These are phyloP conservation scores for Bacillus rossius DNA, from an alignment of 1,140 invertebrate genomes.

Conservation along the genomic window DNA sequence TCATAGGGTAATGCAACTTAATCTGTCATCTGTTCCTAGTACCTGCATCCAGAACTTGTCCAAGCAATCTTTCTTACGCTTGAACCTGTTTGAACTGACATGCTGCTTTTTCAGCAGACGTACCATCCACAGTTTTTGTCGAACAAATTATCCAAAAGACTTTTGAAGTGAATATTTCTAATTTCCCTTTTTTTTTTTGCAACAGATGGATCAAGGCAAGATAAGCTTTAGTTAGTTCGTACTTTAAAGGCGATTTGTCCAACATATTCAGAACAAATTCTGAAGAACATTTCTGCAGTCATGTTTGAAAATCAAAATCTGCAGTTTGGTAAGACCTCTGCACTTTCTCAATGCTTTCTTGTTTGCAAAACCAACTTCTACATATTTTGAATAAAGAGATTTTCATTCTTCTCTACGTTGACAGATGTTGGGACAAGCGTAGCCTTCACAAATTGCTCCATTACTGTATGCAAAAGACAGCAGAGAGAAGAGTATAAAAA, in stretches of 20 bases:
- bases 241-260: constrained; percentile 3
- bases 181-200: no score
- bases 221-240: constrained; percentile 5
- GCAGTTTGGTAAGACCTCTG: constrained; percentile 1
- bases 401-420: background rate
- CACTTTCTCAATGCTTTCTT: constrained; percentile 1
- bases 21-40: background rate
- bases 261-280: constrained; percentile 4
- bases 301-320: constrained; percentile 10
- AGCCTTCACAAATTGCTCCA: background rate
- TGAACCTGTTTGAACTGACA: background rate
- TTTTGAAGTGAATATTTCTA: no score
- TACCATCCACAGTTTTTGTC: no score
- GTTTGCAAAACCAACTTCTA: constrained; percentile 13
- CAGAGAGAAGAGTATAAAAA: background rate
- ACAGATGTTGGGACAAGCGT: no score
- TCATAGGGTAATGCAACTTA: background rate
- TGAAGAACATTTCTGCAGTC: constrained; percentile 8
- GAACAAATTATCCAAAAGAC: no score
- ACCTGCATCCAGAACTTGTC: constrained; percentile 11
- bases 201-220: constrained; percentile 8
- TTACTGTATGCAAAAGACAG: background rate
- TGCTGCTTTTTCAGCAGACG: no score
- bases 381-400: background rate
- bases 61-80: constrained; percentile 1